Evolutionary conservation across 2,888 invertebrate species (phyloP).

Genomic region (Pachymerium ferrugineum): DNA sequence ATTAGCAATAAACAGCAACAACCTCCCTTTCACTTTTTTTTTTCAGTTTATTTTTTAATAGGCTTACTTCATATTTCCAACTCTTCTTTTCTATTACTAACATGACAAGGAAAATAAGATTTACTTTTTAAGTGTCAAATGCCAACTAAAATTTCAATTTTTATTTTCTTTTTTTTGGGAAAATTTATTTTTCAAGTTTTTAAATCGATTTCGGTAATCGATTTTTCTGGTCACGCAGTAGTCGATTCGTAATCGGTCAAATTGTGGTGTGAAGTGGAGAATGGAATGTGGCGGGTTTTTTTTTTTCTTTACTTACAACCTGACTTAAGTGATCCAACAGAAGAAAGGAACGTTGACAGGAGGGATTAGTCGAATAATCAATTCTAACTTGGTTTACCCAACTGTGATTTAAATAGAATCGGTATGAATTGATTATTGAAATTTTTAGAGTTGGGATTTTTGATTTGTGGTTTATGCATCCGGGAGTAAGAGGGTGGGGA

Average conservation of each 20-base stretch:
- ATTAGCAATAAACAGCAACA: constrained; percentile 27
- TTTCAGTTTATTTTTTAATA: neutral
- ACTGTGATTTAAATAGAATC: no score
- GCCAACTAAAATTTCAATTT: neutral
- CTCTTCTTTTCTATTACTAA: constrained; percentile 20
- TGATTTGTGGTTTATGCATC: no score
- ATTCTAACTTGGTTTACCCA: no score
- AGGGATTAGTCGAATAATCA: neutral
- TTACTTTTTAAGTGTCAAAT: neutral
- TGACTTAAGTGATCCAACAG: neutral
- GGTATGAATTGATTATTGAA: no score
- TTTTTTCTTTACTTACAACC: neutral
- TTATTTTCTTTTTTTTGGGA: neutral
- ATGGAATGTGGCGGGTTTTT: constrained; percentile 6
- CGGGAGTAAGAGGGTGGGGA: no score
- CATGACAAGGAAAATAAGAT: neutral
- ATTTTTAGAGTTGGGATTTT: no score
- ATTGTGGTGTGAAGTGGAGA: neutral
- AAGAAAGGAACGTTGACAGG: neutral
- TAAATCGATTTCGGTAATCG: neutral
- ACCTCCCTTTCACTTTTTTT: neutral
- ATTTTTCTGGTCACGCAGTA: neutral
- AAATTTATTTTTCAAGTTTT: neutral
- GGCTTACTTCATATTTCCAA: neutral
- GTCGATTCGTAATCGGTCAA: neutral